phyloP scores from a whole-genome alignment of 2,797 vertebrate genomes.

The Staurois parvus region DNA sequence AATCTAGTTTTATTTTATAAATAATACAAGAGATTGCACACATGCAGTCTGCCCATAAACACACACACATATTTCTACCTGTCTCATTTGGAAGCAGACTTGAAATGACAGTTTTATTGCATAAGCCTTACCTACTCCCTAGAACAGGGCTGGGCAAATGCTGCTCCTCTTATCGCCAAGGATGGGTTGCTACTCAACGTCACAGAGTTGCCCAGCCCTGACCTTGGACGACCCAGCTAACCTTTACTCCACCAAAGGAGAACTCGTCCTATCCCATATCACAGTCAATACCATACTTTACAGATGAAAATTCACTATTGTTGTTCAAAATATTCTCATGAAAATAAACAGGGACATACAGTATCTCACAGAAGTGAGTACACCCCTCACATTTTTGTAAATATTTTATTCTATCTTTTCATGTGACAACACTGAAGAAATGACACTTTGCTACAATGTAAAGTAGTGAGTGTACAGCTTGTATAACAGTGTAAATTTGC shows the following conservation, averaged over 20 bases:
- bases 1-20: background rate
- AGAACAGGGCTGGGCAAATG: background rate
- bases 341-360: background rate
- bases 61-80: background rate
- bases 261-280: background rate
- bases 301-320: too few relatives aligned
- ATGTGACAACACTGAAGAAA: too few relatives aligned
- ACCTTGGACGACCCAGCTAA: constrained; percentile 15
- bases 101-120: constrained; percentile 5
- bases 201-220: constrained; percentile 2
- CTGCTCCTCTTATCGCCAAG: constrained; percentile 1
- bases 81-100: background rate
- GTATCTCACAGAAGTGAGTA: too few relatives aligned
- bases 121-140: constrained; percentile 5
- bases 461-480: too few relatives aligned
- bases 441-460: too few relatives aligned
- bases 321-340: background rate
- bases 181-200: constrained; percentile 3
- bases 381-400: too few relatives aligned
- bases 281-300: too few relatives aligned
- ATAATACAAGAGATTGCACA: background rate
- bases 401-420: too few relatives aligned
- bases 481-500: too few relatives aligned
- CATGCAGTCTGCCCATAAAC: background rate
- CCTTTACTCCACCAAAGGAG: constrained; percentile 16